phyloP scores from a whole-genome alignment of 2,797 vertebrate species.

The Pipistrellus pipistrellus region DNA sequence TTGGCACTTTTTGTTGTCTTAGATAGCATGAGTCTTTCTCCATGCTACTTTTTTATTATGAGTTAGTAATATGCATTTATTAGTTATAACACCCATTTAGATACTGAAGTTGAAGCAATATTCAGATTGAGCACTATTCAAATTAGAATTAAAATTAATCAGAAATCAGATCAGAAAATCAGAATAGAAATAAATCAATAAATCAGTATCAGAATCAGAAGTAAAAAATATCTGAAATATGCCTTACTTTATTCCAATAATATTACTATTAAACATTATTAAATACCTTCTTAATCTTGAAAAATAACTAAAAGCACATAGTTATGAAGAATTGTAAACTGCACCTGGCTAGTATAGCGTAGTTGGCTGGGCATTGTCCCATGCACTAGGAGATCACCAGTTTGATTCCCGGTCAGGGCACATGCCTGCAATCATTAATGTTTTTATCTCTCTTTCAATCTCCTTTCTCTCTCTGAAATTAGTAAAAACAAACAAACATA shows the following conservation, averaged over 20 bases:
- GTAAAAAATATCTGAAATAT: constrained; percentile 9
- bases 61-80: not conserved
- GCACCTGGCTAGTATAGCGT: too few relatives aligned
- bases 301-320: not conserved
- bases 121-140: not conserved
- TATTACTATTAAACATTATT: constrained; percentile 14
- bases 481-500: too few relatives aligned
- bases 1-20: not conserved
- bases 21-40: not conserved
- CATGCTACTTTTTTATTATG: not conserved
- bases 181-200: not conserved
- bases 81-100: not conserved
- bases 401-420: too few relatives aligned
- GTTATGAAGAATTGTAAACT: constrained; percentile 12
- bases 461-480: too few relatives aligned
- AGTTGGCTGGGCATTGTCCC: too few relatives aligned
- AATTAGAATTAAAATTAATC: not conserved
- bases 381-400: too few relatives aligned
- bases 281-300: not conserved
- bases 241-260: not conserved
- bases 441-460: too few relatives aligned
- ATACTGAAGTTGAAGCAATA: not conserved
- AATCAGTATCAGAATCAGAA: constrained; percentile 10
- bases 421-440: too few relatives aligned
- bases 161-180: not conserved